These are phyloP conservation scores for Asbolus verrucosus DNA, from an alignment of 1,140 invertebrate genomes.

Conservation along the genomic window DNA sequence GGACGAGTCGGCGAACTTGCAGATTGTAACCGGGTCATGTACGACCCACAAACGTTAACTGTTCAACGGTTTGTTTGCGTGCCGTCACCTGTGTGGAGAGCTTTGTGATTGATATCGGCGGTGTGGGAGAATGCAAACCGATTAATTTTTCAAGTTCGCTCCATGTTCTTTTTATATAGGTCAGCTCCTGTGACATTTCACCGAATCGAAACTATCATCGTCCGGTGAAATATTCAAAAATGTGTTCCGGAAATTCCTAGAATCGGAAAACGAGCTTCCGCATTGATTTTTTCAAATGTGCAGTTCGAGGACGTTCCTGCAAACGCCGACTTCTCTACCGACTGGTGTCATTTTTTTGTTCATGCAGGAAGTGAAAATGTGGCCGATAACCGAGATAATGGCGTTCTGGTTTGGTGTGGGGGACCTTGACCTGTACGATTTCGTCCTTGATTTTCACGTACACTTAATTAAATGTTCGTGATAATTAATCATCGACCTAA, in stretches of 20 bases:
- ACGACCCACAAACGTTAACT: constrained; percentile 32
- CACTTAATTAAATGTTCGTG: background rate
- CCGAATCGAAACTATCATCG: constrained; percentile 4
- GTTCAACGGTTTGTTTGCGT: constrained; percentile 26
- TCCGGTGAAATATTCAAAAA: background rate
- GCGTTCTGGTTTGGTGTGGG: too few relatives aligned
- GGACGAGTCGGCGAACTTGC: constrained; percentile 6
- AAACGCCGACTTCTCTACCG: too few relatives aligned
- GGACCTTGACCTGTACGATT: background rate
- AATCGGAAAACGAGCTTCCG: too few relatives aligned
- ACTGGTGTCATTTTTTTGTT: too few relatives aligned
- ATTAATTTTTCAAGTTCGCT: constrained; percentile 25
- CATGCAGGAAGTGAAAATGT: background rate
- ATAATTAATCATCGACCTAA: background rate
- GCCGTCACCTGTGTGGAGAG: background rate
- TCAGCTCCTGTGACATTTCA: background rate
- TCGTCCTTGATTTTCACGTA: background rate
- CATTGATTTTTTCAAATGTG: too few relatives aligned
- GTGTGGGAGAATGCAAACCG: constrained; percentile 19
- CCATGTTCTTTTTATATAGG: background rate
- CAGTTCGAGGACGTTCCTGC: too few relatives aligned
- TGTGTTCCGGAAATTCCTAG: background rate
- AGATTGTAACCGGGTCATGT: constrained; percentile 21
- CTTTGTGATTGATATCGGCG: background rate
- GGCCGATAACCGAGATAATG: too few relatives aligned